Evolutionary conservation across 2,797 vertebrate genomes (phyloP).

Genomic region (Galagoides demidoff): DNA sequence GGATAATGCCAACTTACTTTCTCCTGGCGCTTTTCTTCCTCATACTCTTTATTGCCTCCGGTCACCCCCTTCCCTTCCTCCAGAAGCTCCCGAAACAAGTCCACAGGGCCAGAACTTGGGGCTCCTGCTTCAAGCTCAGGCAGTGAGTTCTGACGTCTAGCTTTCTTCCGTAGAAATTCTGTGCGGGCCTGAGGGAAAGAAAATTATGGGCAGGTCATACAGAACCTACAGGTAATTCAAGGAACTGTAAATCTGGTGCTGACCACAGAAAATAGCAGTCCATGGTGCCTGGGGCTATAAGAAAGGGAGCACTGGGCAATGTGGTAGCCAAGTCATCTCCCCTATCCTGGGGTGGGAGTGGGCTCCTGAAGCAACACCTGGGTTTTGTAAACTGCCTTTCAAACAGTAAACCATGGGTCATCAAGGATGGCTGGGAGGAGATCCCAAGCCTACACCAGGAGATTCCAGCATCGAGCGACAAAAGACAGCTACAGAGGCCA

Average conservation of each 20-base stretch:
- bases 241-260: not conserved
- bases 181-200: slow-evolving; percentile 90
- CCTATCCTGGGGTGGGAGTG: rapidly evolving
- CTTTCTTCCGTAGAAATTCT: slow-evolving; percentile 90
- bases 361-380: not conserved
- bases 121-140: slow-evolving; percentile 54
- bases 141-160: slow-evolving; percentile 74
- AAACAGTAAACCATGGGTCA: not conserved
- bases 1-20: slow-evolving; percentile 84
- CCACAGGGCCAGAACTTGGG: slow-evolving; percentile 85
- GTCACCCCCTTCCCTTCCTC: slow-evolving; percentile 87
- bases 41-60: slow-evolving; percentile 91
- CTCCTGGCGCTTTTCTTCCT: slow-evolving; percentile 93
- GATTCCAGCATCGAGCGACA: not conserved
- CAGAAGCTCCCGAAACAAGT: slow-evolving; percentile 91
- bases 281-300: not conserved
- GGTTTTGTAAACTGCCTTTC: not conserved
- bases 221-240: not conserved
- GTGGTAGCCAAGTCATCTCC: not conserved
- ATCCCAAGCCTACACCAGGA: not conserved
- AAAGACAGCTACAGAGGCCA: not conserved
- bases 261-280: not conserved
- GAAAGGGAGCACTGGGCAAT: not conserved
- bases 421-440: not conserved
- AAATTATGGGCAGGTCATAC: not conserved